Base-by-base conservation (phyloP, 2,888 invertebrate genomes). In the Plebejus argus region DNA sequence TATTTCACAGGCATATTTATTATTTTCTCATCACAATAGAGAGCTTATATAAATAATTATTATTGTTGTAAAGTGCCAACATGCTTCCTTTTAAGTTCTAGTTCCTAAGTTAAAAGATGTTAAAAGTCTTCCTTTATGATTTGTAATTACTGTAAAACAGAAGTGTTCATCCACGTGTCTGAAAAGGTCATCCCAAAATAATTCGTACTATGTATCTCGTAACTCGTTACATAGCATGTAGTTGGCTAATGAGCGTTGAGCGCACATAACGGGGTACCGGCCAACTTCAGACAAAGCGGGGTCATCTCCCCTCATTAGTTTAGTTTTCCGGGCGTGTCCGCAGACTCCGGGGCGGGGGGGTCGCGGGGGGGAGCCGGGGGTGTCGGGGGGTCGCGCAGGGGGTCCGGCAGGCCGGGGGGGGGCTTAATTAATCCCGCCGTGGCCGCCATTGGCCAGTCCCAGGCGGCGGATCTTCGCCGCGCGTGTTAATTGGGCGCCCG, bases 241-340 rank as follows among this genome's bases (percentile, higher is more conserved):
- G 28, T 6, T 12, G 20, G 72, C 72, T 72, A 72, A 72, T 72
- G 49, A 74, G 49, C 35, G 45, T 45, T 45, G n/a, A 45, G 49
- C 6, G 23, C 83, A 91, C 88, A 91, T 90, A 91, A 89, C 88
- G 84, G 85, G 53, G 85, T 87, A 89, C 89, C 28, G 66, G 28
- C 66, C 28, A 28, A 33, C 28, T 66, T 6, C 82, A 83, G 83
- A 84, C 84, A 85, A 84, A 83, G 83, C 83, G 92, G 92, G 93
- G 93, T 94, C 93, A 94, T 94, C 93, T 93, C 93, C 93, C 93
- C 93, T 94, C 93, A 93, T 94, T 94, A 94, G 92, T 93, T 93
- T 94, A 93, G 93, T 94, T 94, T 93, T 92, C 93, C 94, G 93
- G 92, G 94, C 93, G 92, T 93, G 93, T 92, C 93, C 93, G 91